Base-by-base conservation (phyloP, 2,888 invertebrate species). In the Petrophora chlorosata region DNA sequence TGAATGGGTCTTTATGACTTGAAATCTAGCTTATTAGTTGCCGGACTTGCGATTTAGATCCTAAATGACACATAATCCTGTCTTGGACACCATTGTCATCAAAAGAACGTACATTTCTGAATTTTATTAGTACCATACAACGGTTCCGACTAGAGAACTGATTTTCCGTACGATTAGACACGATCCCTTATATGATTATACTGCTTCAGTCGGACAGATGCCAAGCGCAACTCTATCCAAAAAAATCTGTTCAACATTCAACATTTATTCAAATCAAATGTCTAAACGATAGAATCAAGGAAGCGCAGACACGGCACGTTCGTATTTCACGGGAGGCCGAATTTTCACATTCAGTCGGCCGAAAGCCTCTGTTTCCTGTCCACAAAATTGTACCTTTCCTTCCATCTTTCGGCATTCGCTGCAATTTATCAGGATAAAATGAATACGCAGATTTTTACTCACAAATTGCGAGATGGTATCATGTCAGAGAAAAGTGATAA, bases 391-490 rank as follows among this genome's bases (percentile, higher is more conserved):
- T 48, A 40, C 43, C 49, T 52, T 54, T 59, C 51, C 51, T 33
- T 30, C 42, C 30, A 39, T 44, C 43, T 53, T 52, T 46, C 47
- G 46, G 58, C 55, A 55, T 64, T 61, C 42, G 34, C 43, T 63
- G 63, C 66, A 67, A 71, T 73, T 68, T 70, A 67, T 70, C 68
- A 73, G 55, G 47, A 34, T 61, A 63, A 63, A 65, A 71, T 67
- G 62, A 67, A 69, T 56, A 52, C 58, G 56, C 54, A 56, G 60
- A 58, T 59, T 64, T 64, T 66, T 61, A 40, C 28, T 50, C 51
- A 54, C 50, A 44, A 63, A 59, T 49, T 49, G 30, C 22, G 42
- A 46, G 51, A 47, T 50, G 22, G 40, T 42, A 46, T 52, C 40
- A 17, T 23, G 36, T 16, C 19, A 35, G 44, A 53, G 42, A 49